Evolutionary conservation across 1,140 invertebrate species (phyloP).

Genomic region (Trichogramma pretiosum): DNA sequence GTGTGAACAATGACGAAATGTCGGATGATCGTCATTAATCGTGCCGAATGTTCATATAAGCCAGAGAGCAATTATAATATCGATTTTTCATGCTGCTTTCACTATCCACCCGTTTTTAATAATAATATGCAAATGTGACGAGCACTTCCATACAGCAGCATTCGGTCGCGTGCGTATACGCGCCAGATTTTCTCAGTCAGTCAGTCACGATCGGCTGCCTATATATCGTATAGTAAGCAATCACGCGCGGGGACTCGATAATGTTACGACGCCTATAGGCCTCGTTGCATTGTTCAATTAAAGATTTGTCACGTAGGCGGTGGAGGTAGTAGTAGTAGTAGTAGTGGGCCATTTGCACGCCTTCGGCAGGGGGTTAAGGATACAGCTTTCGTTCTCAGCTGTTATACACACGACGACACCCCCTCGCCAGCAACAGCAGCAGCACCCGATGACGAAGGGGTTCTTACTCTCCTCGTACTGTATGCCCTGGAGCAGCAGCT

Average conservation of each 20-base stretch:
- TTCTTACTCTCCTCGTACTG: not conserved
- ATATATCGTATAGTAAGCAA: not conserved
- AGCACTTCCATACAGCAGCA: not conserved
- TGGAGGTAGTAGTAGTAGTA: too few relatives aligned
- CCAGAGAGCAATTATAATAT: not conserved
- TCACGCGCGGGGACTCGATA: not conserved
- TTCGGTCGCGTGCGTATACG: not conserved
- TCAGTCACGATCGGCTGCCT: not conserved
- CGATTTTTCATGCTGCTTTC: too few relatives aligned
- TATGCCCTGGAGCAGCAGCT: not conserved
- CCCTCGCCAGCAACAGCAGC: too few relatives aligned
- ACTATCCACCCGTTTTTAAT: not conserved
- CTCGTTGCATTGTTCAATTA: constrained; percentile 17
- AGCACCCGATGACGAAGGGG: too few relatives aligned
- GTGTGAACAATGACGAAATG: not conserved
- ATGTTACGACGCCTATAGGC: too few relatives aligned
- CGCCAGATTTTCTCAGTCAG: not conserved
- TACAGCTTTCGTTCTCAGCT: not conserved
- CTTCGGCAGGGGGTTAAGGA: not conserved
- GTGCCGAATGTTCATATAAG: not conserved
- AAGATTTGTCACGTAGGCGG: constrained; percentile 18
- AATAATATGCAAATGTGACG: not conserved
- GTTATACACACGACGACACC: too few relatives aligned
- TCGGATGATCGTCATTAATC: not conserved
- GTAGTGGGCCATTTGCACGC: constrained; percentile 13